phyloP scores from a whole-genome alignment of 2,888 invertebrate genomes.

The Diarsia brunnea region DNA sequence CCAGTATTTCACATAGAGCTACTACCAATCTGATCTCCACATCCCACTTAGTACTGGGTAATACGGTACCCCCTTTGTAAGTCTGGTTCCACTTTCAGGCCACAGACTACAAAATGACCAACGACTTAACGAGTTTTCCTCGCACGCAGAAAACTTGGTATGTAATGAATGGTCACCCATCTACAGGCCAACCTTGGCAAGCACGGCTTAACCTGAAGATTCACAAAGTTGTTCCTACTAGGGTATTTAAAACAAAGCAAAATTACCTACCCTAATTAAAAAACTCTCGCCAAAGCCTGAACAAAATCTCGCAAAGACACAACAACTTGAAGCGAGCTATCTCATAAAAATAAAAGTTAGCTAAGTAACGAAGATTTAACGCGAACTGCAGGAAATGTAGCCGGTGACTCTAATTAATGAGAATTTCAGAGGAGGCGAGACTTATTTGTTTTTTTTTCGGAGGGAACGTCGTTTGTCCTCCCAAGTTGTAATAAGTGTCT shows the following conservation, averaged over 20 bases:
- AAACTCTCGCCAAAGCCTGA: not conserved
- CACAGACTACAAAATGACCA: too few species aligned
- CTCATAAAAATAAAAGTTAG: slow-evolving; percentile 54
- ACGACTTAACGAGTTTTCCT: too few species aligned
- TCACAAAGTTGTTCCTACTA: too few species aligned
- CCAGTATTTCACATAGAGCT: not conserved
- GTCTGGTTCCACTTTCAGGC: not conserved
- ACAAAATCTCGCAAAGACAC: slow-evolving; percentile 23
- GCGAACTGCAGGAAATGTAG: slow-evolving; percentile 36
- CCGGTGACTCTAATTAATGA: slow-evolving; percentile 47
- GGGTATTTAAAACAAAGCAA: not conserved
- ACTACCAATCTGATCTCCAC: not conserved
- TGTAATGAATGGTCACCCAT: too few species aligned
- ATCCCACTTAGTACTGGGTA: not conserved
- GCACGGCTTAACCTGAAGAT: too few species aligned
- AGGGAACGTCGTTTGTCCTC: slow-evolving; percentile 19
- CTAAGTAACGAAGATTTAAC: slow-evolving; percentile 50
- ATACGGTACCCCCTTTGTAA: not conserved
- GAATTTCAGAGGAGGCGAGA: slow-evolving; percentile 28
- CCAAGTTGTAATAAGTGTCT: slow-evolving; percentile 29
- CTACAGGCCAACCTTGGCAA: too few species aligned
- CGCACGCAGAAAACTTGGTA: too few species aligned
- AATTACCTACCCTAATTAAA: slow-evolving; percentile 1
- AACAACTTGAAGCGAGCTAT: slow-evolving; percentile 34
- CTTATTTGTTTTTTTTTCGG: slow-evolving; percentile 36